A percentile compares a stretch with the other conserved stretches of the same genome.
phyloP scores from a whole-genome alignment of 2,888 invertebrate genomes.

The Epistrophe eligans region DNA sequence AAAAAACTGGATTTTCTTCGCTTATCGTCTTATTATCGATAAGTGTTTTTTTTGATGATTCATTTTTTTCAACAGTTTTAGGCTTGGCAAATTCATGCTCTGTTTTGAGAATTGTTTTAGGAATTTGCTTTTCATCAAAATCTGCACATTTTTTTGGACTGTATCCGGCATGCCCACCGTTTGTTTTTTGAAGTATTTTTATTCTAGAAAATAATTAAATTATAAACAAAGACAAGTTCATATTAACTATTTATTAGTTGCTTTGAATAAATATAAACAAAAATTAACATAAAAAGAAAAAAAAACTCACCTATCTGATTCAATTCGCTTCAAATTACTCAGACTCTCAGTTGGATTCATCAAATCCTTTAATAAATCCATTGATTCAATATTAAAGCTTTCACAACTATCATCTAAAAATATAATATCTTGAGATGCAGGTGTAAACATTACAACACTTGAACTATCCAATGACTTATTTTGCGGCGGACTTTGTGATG shows the following conservation, averaged over 20 bases:
- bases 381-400: constrained; percentile 76
- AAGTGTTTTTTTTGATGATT: not conserved
- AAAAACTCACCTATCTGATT: constrained; percentile 72
- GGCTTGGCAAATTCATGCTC: constrained; percentile 22
- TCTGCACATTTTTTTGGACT: constrained; percentile 13
- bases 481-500: not conserved
- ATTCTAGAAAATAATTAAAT: constrained; percentile 47
- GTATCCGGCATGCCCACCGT: not conserved
- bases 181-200: constrained; percentile 63
- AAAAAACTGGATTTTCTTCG: not conserved
- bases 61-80: not conserved
- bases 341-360: constrained; percentile 72
- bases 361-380: constrained; percentile 79
- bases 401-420: constrained; percentile 80
- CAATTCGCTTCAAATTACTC: constrained; percentile 78
- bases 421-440: constrained; percentile 81
- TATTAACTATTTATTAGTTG: too few relatives aligned
- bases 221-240: not conserved
- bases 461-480: constrained; percentile 47
- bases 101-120: constrained; percentile 2
- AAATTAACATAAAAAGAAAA: not conserved
- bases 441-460: constrained; percentile 81
- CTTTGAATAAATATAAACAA: too few relatives aligned
- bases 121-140: constrained; percentile 30
- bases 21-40: not conserved